phyloP scores from a whole-genome alignment of 2,113 vertebrate species.

The Spilogale gracilis region DNA sequence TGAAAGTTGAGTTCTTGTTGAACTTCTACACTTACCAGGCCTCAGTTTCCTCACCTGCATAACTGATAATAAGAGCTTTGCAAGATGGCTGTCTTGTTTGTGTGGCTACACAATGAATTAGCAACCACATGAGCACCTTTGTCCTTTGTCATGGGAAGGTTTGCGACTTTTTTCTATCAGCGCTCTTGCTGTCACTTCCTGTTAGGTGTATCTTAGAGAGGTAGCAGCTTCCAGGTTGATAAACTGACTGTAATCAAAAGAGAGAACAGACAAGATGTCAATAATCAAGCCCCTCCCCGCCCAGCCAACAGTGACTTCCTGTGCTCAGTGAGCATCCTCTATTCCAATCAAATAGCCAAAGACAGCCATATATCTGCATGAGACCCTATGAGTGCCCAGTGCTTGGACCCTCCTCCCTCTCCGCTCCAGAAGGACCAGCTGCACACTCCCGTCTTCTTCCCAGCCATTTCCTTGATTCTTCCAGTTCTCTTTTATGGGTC shows the following conservation, averaged over 20 bases:
- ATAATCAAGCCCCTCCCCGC: not conserved
- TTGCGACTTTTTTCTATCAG: not conserved
- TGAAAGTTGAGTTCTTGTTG: not conserved
- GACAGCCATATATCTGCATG: not conserved
- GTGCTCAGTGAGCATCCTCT: not conserved
- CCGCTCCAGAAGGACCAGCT: not conserved
- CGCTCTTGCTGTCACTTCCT: not conserved
- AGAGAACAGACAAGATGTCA: not conserved
- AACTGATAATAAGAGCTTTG: not conserved
- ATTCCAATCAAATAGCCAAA: not conserved
- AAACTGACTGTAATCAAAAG: not conserved
- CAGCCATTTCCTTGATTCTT: not conserved
- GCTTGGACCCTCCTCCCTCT: accelerated
- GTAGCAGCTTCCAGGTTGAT: not conserved
- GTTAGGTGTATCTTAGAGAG: not conserved
- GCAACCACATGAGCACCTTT: not conserved
- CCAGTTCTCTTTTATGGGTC: not conserved
- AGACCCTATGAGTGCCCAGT: not conserved
- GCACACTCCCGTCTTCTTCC: accelerated
- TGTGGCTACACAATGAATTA: not conserved
- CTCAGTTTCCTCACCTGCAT: not conserved
- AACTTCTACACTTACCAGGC: not conserved
- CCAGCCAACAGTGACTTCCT: not conserved
- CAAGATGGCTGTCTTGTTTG: not conserved
- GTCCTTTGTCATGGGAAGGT: not conserved